Percentiles rank a stretch among this genome's conserved stretches.
phyloP scores from a whole-genome alignment of 2,888 invertebrate genomes.

The Pomacea canaliculata region DNA sequence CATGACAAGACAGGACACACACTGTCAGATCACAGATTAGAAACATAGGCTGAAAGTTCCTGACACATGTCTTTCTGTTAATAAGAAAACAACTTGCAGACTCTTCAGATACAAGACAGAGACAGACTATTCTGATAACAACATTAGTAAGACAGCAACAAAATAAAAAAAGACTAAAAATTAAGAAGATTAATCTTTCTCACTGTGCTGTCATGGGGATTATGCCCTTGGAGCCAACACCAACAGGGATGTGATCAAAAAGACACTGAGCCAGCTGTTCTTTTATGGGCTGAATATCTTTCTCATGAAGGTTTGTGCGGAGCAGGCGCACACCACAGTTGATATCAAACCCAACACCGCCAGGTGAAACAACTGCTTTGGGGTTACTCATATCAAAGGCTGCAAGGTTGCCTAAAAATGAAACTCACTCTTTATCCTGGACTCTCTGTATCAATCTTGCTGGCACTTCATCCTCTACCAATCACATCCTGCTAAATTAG shows the following conservation, averaged over 20 bases:
- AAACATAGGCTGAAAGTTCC: not conserved
- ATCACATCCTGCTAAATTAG: not conserved
- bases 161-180: not conserved
- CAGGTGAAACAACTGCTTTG: constrained; percentile 91
- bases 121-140: too few relatives aligned
- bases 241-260: constrained; percentile 99
- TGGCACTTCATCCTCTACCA: too few relatives aligned
- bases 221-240: constrained; percentile 98
- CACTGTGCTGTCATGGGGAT: constrained; percentile 94
- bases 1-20: too few relatives aligned
- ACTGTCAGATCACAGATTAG: too few relatives aligned
- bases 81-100: too few relatives aligned
- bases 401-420: constrained; percentile 90
- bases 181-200: constrained; percentile 28
- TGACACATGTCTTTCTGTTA: not conserved
- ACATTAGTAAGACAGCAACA: too few relatives aligned
- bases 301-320: constrained; percentile 92
- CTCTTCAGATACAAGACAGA: too few relatives aligned
- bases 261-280: constrained; percentile 96
- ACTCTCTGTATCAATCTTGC: not conserved
- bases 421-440: too few relatives aligned
- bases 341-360: constrained; percentile 99
- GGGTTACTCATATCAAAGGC: constrained; percentile 96
- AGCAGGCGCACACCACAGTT: constrained; percentile 97
- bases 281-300: constrained; percentile 92